Base-by-base conservation (phyloP, 2,888 invertebrate species). In the Meiosimyza decipiens region DNA sequence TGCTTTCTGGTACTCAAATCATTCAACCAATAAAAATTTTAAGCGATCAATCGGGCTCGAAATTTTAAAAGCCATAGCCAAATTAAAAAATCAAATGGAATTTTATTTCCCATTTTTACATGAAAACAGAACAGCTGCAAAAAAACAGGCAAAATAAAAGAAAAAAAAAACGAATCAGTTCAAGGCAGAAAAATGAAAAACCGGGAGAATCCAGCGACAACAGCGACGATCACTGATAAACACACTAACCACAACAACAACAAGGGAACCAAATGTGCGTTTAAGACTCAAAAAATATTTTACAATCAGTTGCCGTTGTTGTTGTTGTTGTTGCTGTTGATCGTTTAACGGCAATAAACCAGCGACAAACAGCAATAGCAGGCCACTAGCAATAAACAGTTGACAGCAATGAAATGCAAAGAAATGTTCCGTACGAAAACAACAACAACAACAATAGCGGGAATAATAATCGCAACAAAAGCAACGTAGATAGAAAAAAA, bases 401-500 rank as follows among this genome's bases (percentile, higher is more conserved):
- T 40, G 40, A 40, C 40, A 9, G 40, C 40, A 40, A 40, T 40
- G 40, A 40, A 40, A 40, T 40, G 40, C 40, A 54, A 54, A 54
- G 16, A 52, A 52, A 18, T 47, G 22, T 59, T 47, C 49, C 51
- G 51, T n/a, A 47, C 57, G 57, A 13, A 18, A 55, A 47, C 18
- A 33, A n/a, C 47, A 22, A n/a, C 47, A 22, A 22, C 22, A 66
- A 51, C 52, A 60, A 62, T 16, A 70, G 63, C 62, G 22, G 18
- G 51, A 70, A 52, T 49, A 47, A 54, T 13, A 22, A 3, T 40
- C 52, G 54, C 9, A 54, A 33, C 33, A 47, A 63, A 13, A 6
- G 16, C 22, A 52, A 9, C 33, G 6, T 18, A 47, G 18, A 64
- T 16, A 66, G 33, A 18, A n/a, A 13, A 68, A 57, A 72, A 75